Conservation (phyloP, 2,888 invertebrate species). For the Zygaena filipendulae region DNA sequence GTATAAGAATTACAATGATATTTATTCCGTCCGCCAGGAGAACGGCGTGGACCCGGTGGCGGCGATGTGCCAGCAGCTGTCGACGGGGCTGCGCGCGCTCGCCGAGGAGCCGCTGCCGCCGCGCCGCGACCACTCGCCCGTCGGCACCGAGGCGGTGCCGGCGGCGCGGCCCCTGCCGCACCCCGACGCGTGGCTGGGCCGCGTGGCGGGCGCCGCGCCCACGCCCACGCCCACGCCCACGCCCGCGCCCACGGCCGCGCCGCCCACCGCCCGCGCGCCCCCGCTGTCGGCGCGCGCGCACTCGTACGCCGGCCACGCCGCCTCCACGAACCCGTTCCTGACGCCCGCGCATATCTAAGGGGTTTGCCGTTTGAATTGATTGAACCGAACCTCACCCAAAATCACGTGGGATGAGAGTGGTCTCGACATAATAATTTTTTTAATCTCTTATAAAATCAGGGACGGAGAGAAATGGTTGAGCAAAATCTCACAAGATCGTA, state of each 20-base stretch:
- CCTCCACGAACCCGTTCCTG: conserved; percentile 33
- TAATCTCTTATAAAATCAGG: too few relatives aligned
- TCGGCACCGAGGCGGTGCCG: conserved; percentile 72
- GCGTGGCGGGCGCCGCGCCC: conserved; percentile 70
- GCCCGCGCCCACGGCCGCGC: conserved; percentile 61
- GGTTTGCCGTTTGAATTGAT: too few relatives aligned
- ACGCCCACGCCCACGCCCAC: conserved; percentile 62
- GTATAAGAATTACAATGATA: too few relatives aligned
- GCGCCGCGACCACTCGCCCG: conserved; percentile 38
- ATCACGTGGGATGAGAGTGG: too few relatives aligned
- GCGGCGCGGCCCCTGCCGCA: conserved; percentile 69
- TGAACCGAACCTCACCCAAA: too few relatives aligned
- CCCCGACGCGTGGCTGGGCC: conserved; percentile 86
- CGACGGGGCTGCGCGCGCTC: conserved; percentile 79
- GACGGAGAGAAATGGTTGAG: too few relatives aligned
- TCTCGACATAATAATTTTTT: too few relatives aligned
- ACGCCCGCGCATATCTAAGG: conserved; percentile 23
- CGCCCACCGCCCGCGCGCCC: conserved; percentile 51
- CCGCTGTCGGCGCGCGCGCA: conserved; percentile 62
- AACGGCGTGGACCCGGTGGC: conserved; percentile 66
- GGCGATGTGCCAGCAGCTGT: conserved; percentile 84
- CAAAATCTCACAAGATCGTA: too few relatives aligned
- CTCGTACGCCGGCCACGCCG: conserved; percentile 35
- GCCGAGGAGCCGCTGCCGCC: conserved; percentile 59
- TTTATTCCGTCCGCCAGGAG: too few relatives aligned